Evolutionary conservation across 2,888 invertebrate genomes (phyloP).

Genomic region (Hyalella azteca): DNA sequence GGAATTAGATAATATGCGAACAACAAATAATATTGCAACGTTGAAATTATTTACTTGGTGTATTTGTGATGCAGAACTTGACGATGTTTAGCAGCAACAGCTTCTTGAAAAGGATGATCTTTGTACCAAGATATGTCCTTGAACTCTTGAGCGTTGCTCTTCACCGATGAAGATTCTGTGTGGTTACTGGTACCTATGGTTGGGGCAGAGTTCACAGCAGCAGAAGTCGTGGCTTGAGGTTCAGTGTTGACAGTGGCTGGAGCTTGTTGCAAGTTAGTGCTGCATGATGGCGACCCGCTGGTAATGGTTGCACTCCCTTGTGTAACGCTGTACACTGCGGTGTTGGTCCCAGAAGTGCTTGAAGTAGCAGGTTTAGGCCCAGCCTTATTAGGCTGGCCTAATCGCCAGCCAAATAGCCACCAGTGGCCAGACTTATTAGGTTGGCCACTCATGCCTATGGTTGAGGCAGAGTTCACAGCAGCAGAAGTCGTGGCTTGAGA

Average conservation of each 20-base stretch:
- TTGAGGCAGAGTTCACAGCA: not conserved
- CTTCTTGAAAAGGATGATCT: conserved; percentile 1
- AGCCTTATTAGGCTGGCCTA: no score
- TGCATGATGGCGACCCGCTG: not conserved
- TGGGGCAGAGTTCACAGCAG: not conserved
- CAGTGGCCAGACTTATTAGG: no score
- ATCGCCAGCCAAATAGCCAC: no score
- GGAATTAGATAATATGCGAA: no score
- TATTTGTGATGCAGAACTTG: conserved; percentile 7
- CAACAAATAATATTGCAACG: no score
- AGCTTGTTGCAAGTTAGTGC: not conserved
- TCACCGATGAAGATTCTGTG: not conserved
- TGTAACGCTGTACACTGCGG: no score
- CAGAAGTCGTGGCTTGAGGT: not conserved
- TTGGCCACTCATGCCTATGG: not conserved
- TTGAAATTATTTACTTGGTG: not conserved
- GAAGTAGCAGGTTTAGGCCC: no score
- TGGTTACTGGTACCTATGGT: not conserved
- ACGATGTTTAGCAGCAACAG: not conserved
- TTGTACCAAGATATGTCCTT: not conserved
- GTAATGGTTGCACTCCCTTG: not conserved
- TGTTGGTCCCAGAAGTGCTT: no score
- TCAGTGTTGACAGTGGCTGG: not conserved
- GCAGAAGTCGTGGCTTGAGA: not conserved
- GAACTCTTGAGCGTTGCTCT: not conserved